Base-by-base conservation (phyloP, 2,888 invertebrate species). In the Melipona bicolor region DNA sequence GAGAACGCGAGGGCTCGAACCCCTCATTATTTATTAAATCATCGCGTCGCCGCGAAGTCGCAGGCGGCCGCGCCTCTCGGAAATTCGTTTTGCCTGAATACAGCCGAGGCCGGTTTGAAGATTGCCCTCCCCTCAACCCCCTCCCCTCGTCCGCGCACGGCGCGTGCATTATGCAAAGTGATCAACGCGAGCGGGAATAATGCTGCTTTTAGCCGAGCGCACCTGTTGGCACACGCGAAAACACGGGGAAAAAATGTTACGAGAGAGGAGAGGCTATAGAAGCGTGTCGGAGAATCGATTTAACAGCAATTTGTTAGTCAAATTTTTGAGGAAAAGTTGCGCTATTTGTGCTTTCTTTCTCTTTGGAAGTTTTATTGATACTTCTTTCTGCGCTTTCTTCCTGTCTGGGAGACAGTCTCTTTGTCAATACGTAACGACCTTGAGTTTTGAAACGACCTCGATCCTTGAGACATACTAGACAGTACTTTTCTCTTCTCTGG, bases 11-110 rank as follows among this genome's bases (percentile, higher is more conserved):
- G 77, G 85, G 85, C 72, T 86, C 65, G 81, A 85, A 81, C 84
- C 90, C 89, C 90, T 90, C 89, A 88, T 91, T 91, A 91, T 90
- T 91, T 90, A 91, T 92, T 89, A 90, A 92, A 91, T 89, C 88
- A 84, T 88, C 88, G 82, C 88, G 83, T 88, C 88, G 82, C 64
- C 72, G 50, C 71, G 79, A 86, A 89, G 85, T 88, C 84, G 81
- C 77, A 71, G 86, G 79, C 87, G 77, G 81, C 52, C 71, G 79
- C 78, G 78, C 65, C 64, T 21, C 79, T 69, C 49, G 50, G 72
- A 77, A 77, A 86, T 79, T 86, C 79, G 81, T 84, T 84, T 85
- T 68, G 76, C 81, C 70, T 71, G 84, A 84, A 78, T 77, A 65
- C 43, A 76, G 65, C 61, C 70, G 74, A 75, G 54, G 71, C 67